These are phyloP conservation scores for Caenorhabditis panamensis DNA, from an alignment of 2,888 invertebrate genomes.

Conservation along the genomic window DNA sequence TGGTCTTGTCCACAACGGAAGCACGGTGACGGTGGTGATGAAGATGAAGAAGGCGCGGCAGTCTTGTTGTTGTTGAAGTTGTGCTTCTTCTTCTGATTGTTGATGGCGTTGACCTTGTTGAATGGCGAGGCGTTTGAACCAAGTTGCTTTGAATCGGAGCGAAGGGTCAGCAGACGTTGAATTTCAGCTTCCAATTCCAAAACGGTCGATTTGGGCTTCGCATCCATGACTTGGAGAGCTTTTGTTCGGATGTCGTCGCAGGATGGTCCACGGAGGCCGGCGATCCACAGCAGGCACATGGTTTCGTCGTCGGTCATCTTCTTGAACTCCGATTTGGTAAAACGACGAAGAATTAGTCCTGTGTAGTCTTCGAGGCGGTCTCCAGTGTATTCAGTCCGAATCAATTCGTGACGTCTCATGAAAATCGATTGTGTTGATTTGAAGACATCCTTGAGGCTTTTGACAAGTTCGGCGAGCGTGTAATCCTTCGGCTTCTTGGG, in stretches of 20 bases:
- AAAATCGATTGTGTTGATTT: background rate
- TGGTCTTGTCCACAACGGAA: constrained; percentile 8
- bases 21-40: constrained; percentile 24
- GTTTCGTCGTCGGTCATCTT: constrained; percentile 9
- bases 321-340: constrained; percentile 7
- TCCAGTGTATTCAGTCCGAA: constrained; percentile 2
- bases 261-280: background rate
- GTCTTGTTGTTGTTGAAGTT: too few relatives aligned
- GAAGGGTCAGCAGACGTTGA: background rate
- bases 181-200: constrained; percentile 12
- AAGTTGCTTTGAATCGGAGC: background rate
- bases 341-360: background rate
- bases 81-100: too few relatives aligned
- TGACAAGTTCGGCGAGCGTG: background rate
- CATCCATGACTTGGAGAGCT: constrained; percentile 7
- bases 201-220: background rate
- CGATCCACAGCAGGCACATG: constrained; percentile 8
- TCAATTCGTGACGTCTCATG: background rate
- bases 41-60: too few relatives aligned
- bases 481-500: background rate
- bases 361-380: constrained; percentile 4
- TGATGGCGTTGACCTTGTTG: too few relatives aligned
- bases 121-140: too few relatives aligned
- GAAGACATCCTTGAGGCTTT: background rate
- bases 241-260: constrained; percentile 7